Percentiles rank a stretch among this genome's conserved stretches.
Evolutionary conservation across 2,888 invertebrate genomes (phyloP).

Genomic region (Liopterus haemorrhoidalis): DNA sequence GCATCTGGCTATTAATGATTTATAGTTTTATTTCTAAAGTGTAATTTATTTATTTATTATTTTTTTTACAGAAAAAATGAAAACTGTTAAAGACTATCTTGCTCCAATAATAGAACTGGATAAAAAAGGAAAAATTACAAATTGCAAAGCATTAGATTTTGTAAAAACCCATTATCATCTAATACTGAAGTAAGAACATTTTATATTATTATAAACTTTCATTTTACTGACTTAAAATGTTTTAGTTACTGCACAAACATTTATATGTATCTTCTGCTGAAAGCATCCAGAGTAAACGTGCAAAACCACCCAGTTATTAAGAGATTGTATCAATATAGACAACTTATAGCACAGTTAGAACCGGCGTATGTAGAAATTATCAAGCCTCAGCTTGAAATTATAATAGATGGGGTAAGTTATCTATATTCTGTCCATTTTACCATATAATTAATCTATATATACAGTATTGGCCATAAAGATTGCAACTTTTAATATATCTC

Average conservation of each 20-base stretch:
- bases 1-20: no score
- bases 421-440: conserved; percentile 19
- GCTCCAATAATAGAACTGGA: conserved; percentile 62
- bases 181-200: conserved; percentile 47
- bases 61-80: conserved; percentile 44
- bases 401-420: conserved; percentile 44
- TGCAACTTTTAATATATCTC: no score
- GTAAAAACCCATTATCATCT: conserved; percentile 51
- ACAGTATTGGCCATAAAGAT: no score
- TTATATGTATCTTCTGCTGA: conserved; percentile 76
- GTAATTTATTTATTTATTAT: conserved; percentile 37
- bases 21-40: conserved; percentile 28
- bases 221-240: conserved; percentile 29
- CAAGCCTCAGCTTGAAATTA: conserved; percentile 60
- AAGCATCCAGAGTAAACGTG: conserved; percentile 65
- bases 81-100: conserved; percentile 59
- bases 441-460: no score
- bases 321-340: conserved; percentile 72
- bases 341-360: conserved; percentile 68
- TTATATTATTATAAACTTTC: conserved; percentile 8
- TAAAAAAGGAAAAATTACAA: conserved; percentile 56
- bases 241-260: conserved; percentile 83
- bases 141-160: conserved; percentile 63
- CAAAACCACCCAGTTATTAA: conserved; percentile 87
- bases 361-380: conserved; percentile 63